Conservation (phyloP, 1,140 invertebrate species). For the Drosophila micromelanica region DNA sequence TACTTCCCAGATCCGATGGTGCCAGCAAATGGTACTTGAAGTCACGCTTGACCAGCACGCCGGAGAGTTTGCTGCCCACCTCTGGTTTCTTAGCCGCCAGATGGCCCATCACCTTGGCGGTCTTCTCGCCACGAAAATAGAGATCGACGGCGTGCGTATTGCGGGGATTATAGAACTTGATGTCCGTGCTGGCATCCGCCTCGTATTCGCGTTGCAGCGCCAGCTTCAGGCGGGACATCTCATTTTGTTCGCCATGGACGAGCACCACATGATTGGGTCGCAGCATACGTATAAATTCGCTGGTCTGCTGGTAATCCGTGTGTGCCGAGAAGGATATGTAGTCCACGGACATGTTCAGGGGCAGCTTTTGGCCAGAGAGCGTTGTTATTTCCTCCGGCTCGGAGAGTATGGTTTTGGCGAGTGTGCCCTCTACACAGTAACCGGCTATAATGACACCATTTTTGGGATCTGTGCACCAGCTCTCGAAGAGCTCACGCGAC, state of each 20-base stretch:
- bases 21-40: conserved; percentile 99
- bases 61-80: conserved; percentile 92
- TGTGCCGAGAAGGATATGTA: conserved; percentile 99
- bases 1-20: conserved; percentile 95
- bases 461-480: conserved; percentile 98
- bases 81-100: conserved; percentile 93
- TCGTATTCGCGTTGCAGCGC: conserved; percentile 98
- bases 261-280: conserved; percentile 97
- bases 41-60: conserved; percentile 98
- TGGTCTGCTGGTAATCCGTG: conserved; percentile 99
- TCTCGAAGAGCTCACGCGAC: conserved; percentile 98
- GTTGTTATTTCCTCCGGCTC: conserved; percentile 99
- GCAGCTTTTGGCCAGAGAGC: conserved; percentile 97
- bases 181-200: conserved; percentile 93
- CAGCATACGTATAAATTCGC: conserved; percentile 97
- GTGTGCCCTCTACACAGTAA: conserved; percentile 99
- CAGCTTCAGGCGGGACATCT: conserved; percentile 98
- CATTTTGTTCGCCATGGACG: conserved; percentile 99
- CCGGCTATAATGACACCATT: conserved; percentile 99
- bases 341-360: conserved; percentile 98
- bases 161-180: conserved; percentile 97
- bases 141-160: conserved; percentile 97
- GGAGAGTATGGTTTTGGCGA: conserved; percentile 98
- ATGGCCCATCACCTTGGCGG: conserved; percentile 98
- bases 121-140: conserved; percentile 98